Percentiles rank a stretch among this genome's conserved stretches.
Evolutionary conservation across 1,140 invertebrate genomes (phyloP).

Genomic region (Phthorimaea operculella): DNA sequence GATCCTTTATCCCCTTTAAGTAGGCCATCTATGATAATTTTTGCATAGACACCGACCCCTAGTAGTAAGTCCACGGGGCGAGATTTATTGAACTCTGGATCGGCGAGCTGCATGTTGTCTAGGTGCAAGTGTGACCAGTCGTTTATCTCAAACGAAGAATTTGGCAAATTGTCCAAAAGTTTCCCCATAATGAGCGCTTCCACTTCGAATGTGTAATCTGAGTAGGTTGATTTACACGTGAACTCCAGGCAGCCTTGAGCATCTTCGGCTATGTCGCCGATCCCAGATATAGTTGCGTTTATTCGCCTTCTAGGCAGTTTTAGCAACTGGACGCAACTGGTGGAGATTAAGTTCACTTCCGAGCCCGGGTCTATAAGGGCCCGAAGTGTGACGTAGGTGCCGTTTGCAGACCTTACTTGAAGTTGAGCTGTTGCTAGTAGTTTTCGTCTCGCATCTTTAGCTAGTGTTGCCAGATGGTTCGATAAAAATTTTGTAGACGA

Average conservation of each 20-base stretch:
- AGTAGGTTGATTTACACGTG: conserved; percentile 16
- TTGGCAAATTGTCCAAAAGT: conserved; percentile 14
- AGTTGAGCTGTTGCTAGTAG: conserved; percentile 5
- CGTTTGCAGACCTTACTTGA: conserved; percentile 7
- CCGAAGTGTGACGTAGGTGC: conserved; percentile 14
- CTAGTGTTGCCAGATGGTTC: background rate
- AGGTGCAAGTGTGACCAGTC: conserved; percentile 9
- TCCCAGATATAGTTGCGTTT: conserved; percentile 12
- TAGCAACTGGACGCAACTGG: conserved; percentile 17
- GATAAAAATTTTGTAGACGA: background rate
- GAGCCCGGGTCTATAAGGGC: conserved; percentile 21
- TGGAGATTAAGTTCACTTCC: conserved; percentile 16
- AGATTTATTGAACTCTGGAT: conserved; percentile 6
- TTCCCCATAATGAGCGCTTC: conserved; percentile 17
- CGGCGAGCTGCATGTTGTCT: conserved; percentile 10
- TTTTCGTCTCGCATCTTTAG: background rate
- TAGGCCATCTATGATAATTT: conserved; percentile 18
- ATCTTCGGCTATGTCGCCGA: conserved; percentile 9
- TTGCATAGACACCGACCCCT: conserved; percentile 19
- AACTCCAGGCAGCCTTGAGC: conserved; percentile 12
- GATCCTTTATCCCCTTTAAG: conserved; percentile 5
- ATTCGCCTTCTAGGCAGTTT: conserved; percentile 13
- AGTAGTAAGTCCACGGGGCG: conserved; percentile 20
- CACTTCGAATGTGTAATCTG: conserved; percentile 12
- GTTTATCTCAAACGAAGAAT: background rate